Evolutionary conservation across 2,797 vertebrate species (phyloP), one percentile per base, ranked within the genome.

Genomic region (Pterois miles): DNA sequence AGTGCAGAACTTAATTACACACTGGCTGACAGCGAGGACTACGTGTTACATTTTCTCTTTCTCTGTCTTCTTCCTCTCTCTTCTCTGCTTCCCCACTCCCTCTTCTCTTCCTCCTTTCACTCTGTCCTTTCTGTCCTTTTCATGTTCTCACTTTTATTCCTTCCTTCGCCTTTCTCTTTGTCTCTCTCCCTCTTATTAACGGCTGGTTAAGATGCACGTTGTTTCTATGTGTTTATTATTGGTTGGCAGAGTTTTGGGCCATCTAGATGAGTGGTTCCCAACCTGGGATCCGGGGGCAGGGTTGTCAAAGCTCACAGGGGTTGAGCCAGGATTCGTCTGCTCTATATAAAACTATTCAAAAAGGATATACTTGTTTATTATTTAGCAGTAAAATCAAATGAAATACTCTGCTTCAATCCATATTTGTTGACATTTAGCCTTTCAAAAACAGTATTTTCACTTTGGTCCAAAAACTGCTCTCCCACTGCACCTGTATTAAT

Each of bases 1-100:
- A 85, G 89, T 89, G 89, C 89, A 91, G 88, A 91, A 91, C 92
- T 93, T 93, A 92, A 93, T 93, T 93, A 93, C 90, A 91, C 81
- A 87, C 81, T 72, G 71, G 84, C 83, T 92, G 92, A 92, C 91
- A 93, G 89, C 83, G 33, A 87, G 76, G 82, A 74, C 88, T 89
- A 78, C 33, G 64, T 86, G 83, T 81, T 88, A 78, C 76, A 82
- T 79, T 84, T 80, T 88, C 74, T 74, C 58, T 74, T 65, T 80
- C 29, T 80, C 74, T 78, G 52, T 65, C 56, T 63, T 72, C 29
- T 64, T 46, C 66, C 27, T 59, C 57, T 64, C 53, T 56, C 50
- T 50, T 62, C 58, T 50, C 59, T 67, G 50, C 59, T 65, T n/a
- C 40, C 31, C 8, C 27, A 23, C 53, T 36, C 25, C 11, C 50